A percentile compares a stretch with the other conserved stretches of the same genome.
Conservation (phyloP, 1,140 invertebrate genomes). For the Drosophila ananassae region DNA sequence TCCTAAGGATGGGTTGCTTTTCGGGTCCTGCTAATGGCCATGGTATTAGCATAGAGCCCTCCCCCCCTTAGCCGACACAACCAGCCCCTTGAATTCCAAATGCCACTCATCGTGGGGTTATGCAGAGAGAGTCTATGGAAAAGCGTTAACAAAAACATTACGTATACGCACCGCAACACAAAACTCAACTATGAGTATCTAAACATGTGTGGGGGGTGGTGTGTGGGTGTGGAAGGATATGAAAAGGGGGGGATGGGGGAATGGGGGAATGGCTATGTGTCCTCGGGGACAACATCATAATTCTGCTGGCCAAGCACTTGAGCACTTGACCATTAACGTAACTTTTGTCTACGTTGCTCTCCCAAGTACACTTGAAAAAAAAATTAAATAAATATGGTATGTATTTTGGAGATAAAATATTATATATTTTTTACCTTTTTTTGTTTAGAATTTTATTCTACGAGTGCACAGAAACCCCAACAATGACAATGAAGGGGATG, state of each 20-base stretch:
- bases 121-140: conserved; percentile 17
- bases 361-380: neutral
- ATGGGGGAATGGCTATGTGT: neutral
- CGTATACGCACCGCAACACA: conserved; percentile 40
- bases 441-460: neutral
- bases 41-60: conserved; percentile 25
- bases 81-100: neutral
- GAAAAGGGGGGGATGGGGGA: neutral
- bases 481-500: conserved; percentile 5
- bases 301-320: conserved; percentile 70
- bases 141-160: conserved; percentile 53
- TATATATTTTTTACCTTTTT: conserved; percentile 1
- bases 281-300: conserved; percentile 57
- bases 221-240: conserved; percentile 2
- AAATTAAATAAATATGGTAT: neutral
- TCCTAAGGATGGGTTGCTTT: neutral
- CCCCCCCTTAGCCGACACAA: too few relatives aligned
- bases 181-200: conserved; percentile 8
- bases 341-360: conserved; percentile 69
- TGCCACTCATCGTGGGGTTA: neutral
- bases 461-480: neutral
- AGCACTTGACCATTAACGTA: conserved; percentile 75
- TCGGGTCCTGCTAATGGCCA: conserved; percentile 18
- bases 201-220: too few relatives aligned
- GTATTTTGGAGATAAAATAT: neutral